These are phyloP conservation scores for Amphimallon solstitiale DNA, from an alignment of 2,888 invertebrate genomes.

Conservation along the genomic window DNA sequence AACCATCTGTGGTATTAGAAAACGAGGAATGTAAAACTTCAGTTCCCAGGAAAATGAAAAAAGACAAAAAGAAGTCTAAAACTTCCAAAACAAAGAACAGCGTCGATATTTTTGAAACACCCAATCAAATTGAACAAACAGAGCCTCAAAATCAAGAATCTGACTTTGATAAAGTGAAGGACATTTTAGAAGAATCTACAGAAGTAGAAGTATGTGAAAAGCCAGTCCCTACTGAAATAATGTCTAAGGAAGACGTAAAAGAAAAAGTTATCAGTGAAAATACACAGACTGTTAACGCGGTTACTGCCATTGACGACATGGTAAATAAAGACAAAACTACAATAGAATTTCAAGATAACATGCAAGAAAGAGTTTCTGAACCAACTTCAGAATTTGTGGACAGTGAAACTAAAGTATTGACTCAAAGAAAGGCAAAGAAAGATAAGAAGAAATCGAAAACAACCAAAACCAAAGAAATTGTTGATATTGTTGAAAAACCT, in stretches of 20 bases:
- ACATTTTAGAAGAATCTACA: no score
- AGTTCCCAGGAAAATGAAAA: not conserved
- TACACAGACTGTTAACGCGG: no score
- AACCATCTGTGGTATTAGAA: no score
- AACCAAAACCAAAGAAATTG: no score
- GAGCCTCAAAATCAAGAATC: not conserved
- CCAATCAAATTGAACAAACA: not conserved
- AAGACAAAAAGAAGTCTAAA: slow-evolving; percentile 16
- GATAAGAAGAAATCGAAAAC: not conserved
- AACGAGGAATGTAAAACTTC: not conserved
- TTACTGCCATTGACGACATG: no score
- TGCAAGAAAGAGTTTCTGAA: not conserved
- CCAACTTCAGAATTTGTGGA: no score
- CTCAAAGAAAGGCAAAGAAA: slow-evolving; percentile 10
- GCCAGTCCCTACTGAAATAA: no score
- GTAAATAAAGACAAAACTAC: not conserved
- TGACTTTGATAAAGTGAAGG: no score
- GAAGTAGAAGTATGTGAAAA: no score
- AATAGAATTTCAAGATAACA: not conserved
- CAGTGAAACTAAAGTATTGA: no score
- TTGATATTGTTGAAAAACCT: not conserved
- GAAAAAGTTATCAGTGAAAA: no score
- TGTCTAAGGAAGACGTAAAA: no score
- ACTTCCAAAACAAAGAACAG: not conserved
- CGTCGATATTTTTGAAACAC: not conserved